phyloP scores from a whole-genome alignment of 2,797 vertebrate genomes.

The Siniperca obscura region DNA sequence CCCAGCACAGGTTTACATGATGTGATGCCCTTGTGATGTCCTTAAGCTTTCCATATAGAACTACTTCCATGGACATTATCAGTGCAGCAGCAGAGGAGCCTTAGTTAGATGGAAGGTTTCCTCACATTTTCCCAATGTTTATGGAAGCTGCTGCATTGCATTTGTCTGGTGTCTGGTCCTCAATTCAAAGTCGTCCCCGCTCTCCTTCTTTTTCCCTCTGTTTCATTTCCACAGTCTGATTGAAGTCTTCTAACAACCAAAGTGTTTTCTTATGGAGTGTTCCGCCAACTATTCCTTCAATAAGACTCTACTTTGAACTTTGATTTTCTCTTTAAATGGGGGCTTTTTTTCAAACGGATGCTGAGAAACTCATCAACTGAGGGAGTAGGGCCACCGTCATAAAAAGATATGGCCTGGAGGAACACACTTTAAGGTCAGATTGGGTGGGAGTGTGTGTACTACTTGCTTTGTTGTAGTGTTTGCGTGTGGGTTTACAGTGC shows the following conservation, averaged over 20 bases:
- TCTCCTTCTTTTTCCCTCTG: constrained; percentile 61
- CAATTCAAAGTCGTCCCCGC: constrained; percentile 70
- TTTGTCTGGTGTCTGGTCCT: constrained; percentile 72
- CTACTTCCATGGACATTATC: constrained; percentile 71
- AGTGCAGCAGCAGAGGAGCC: constrained; percentile 54
- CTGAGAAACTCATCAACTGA: constrained; percentile 81
- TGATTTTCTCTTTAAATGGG: constrained; percentile 80
- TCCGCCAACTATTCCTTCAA: constrained; percentile 76
- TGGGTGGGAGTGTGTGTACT: constrained; percentile 60
- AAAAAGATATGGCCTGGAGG: constrained; percentile 80
- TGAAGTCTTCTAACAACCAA: constrained; percentile 79
- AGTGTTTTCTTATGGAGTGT: constrained; percentile 80
- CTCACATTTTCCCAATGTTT: constrained; percentile 72
- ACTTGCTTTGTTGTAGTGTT: constrained; percentile 68
- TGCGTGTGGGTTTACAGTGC: constrained; percentile 66
- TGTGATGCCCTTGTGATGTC: constrained; percentile 82
- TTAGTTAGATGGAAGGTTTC: constrained; percentile 66
- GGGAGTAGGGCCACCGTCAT: constrained; percentile 72
- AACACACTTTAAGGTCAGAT: constrained; percentile 77
- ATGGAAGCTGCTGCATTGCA: constrained; percentile 73
- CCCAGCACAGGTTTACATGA: constrained; percentile 71
- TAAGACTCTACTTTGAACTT: constrained; percentile 80
- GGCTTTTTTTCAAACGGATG: constrained; percentile 64
- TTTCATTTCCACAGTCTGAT: constrained; percentile 80
- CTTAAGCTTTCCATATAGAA: constrained; percentile 70